Evolutionary conservation across 2,113 vertebrate species (phyloP).

Genomic region (Hirundichthys speculiger): DNA sequence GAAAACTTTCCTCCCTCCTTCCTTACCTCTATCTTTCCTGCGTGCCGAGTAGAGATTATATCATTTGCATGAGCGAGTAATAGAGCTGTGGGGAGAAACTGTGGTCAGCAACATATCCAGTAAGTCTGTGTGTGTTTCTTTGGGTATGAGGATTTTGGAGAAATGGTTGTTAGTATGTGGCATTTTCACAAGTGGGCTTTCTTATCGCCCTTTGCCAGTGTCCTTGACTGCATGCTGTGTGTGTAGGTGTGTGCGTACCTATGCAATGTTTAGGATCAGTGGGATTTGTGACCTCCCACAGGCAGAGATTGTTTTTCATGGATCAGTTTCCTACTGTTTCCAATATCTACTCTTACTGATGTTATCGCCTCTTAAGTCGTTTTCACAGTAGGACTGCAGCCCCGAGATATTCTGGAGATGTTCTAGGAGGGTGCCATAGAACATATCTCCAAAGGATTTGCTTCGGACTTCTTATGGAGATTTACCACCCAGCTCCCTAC

Average conservation of each 20-base stretch:
- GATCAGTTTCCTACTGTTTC: conserved; percentile 16
- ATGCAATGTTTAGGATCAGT: conserved; percentile 19
- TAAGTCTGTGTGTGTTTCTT: conserved; percentile 1
- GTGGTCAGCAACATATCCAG: conserved; percentile 9
- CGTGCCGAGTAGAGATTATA: conserved; percentile 40
- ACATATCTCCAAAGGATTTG: background rate
- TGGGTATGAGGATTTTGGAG: background rate
- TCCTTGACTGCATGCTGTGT: conserved; percentile 17
- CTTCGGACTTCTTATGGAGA: background rate
- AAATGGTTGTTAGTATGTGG: conserved; percentile 20
- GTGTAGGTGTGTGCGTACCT: background rate
- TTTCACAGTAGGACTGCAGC: background rate
- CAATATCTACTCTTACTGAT: conserved; percentile 12
- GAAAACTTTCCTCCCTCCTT: conserved; percentile 28
- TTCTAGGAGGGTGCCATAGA: background rate
- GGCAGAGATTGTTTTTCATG: conserved; percentile 10
- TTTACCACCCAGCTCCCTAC: background rate
- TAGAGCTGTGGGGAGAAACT: conserved; percentile 26
- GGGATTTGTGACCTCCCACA: conserved; percentile 25
- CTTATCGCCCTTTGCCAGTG: conserved; percentile 3
- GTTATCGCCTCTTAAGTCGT: conserved; percentile 6
- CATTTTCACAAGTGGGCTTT: conserved; percentile 14
- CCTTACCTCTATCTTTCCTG: conserved; percentile 3
- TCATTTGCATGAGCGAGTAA: conserved; percentile 51
- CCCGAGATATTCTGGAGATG: background rate